Evolutionary conservation across 2,797 vertebrate species (phyloP), one percentile per base, ranked within the genome.

Genomic region (Melanotaenia boesemani): DNA sequence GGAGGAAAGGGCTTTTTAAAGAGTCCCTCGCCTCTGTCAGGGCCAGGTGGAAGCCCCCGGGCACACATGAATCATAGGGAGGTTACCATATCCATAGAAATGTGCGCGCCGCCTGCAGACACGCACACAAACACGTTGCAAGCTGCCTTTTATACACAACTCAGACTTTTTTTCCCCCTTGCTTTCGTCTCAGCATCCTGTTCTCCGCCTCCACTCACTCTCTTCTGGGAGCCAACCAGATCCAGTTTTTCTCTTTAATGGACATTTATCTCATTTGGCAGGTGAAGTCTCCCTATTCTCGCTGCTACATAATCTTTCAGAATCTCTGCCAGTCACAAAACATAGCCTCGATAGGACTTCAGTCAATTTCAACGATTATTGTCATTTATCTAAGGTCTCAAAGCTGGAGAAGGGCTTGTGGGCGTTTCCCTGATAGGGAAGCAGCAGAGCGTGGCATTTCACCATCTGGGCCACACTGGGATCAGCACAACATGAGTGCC

Each of bases 401-500:
- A 61, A 71, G 80, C 57, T n/a, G 54, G 79, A 69, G 68, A 65
- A 71, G 75, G 56, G 80, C 83, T 72, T 34, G 73, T 83, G 79
- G 88, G 91, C 54, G 85, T 30, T 80, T 63, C 72, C 76, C 67
- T 72, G 87, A 79, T 82, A 80, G 81, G 56, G 66, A 80, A 56
- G 77, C 86, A 88, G 72, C 81, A 46, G 86, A 84, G 83, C 70
- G 54, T 89, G 74, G 80, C 65, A 59, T 80, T 80, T 86, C 75
- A 89, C 88, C 87, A 89, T 90, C 90, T 90, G 88, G 86, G 86
- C 79, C 81, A 65, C 82, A 63, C 80, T 84, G 86, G 87, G 80
- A 85, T 93, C 84, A 82, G 84, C 86, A 65, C 85, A 85, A 88
- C 79, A 77, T 68, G 73, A 74, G 84, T 58, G 88, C 81, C 89